A percentile compares a stretch with the other conserved stretches of the same genome.
Evolutionary conservation across 2,797 vertebrate genomes (phyloP).

Genomic region (Silurus lanzhouensis): DNA sequence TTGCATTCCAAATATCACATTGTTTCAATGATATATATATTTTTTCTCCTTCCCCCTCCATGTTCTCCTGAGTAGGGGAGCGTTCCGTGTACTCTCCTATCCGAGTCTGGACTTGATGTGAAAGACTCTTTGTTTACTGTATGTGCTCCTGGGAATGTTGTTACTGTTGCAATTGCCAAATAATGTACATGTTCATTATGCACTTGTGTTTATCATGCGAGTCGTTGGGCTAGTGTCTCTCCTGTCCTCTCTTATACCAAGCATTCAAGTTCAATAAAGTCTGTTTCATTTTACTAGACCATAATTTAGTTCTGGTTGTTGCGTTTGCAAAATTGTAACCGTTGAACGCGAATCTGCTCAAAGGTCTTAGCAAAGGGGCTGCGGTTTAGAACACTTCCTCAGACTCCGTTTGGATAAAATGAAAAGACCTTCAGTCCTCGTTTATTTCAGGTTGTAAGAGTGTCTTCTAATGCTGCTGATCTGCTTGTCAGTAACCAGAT

Average conservation of each 20-base stretch:
- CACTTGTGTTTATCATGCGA: constrained; percentile 83
- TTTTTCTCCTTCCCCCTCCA: constrained; percentile 60
- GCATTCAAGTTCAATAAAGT: constrained; percentile 85
- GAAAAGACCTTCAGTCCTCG: neutral
- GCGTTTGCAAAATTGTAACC: constrained; percentile 42
- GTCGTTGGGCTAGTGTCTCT: constrained; percentile 78
- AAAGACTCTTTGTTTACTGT: constrained; percentile 68
- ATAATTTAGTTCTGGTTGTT: constrained; percentile 43
- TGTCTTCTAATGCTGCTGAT: constrained; percentile 19
- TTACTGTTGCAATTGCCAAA: constrained; percentile 86
- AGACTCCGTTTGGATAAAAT: neutral
- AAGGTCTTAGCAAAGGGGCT: neutral
- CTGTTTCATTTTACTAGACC: constrained; percentile 69
- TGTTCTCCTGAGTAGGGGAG: constrained; percentile 76
- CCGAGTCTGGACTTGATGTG: constrained; percentile 68
- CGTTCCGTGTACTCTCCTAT: constrained; percentile 72
- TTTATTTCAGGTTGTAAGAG: neutral
- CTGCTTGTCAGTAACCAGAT: constrained; percentile 46
- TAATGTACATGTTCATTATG: constrained; percentile 80
- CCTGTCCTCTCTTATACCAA: constrained; percentile 67
- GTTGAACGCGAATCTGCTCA: no score
- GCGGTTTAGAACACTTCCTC: no score
- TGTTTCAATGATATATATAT: constrained; percentile 62
- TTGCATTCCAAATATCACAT: constrained; percentile 85
- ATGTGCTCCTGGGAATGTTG: constrained; percentile 80